Conservation (phyloP, 2,797 vertebrate species). For the Aphelocoma californica region DNA sequence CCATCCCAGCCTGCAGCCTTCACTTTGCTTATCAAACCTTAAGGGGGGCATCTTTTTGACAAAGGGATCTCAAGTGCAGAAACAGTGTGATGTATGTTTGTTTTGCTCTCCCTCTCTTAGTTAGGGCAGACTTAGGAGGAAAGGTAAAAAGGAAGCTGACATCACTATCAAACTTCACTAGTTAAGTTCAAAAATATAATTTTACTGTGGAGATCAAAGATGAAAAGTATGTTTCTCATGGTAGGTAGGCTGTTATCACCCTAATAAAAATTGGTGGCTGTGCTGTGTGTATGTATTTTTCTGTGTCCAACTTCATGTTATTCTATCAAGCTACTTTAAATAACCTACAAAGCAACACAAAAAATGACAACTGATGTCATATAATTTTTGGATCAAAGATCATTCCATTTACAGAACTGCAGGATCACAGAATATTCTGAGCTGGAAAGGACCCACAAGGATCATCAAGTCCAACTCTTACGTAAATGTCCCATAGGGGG, state of each 20-base stretch:
- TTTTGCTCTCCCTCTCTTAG: background rate
- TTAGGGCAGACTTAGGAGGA: background rate
- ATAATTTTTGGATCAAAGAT: background rate
- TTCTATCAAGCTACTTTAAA: background rate
- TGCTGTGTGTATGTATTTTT: background rate
- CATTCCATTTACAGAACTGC: background rate
- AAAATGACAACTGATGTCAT: background rate
- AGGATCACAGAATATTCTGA: background rate
- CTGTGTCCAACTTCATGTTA: background rate
- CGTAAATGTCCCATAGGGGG: fast-evolving
- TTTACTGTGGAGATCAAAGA: background rate
- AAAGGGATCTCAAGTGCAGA: background rate
- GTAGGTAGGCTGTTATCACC: background rate
- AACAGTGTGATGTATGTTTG: background rate
- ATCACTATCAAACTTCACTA: background rate
- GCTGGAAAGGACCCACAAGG: background rate
- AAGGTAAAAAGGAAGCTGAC: background rate
- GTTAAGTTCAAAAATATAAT: background rate
- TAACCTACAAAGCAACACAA: background rate
- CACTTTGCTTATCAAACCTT: background rate
- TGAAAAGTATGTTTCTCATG: background rate
- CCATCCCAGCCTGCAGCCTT: background rate
- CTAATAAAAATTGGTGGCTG: background rate
- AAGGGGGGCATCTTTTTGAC: background rate
- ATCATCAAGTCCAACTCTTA: background rate